A percentile compares a stretch with the other conserved stretches of the same genome.
Evolutionary conservation across 2,888 invertebrate genomes (phyloP).

Genomic region (Meloe dianella): DNA sequence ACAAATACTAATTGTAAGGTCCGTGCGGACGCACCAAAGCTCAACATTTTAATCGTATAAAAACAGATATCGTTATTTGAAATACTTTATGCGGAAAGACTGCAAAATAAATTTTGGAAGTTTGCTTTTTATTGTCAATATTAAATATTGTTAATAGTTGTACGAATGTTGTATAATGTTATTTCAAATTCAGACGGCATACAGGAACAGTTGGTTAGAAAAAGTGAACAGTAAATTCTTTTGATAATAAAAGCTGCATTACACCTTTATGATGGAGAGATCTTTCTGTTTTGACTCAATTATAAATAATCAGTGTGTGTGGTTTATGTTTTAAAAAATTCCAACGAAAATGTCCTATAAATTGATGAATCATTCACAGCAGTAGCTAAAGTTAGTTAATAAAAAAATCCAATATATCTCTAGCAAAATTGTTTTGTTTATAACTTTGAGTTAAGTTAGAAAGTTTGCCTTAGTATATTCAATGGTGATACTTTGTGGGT

Average conservation of each 20-base stretch:
- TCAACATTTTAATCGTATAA: conserved; percentile 45
- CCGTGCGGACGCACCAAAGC: conserved; percentile 40
- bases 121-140: conserved; percentile 6
- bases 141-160: conserved; percentile 35
- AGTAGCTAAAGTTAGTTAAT: background rate
- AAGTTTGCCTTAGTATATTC: conserved; percentile 6
- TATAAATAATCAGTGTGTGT: conserved; percentile 22
- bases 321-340: background rate
- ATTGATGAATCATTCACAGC: background rate
- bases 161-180: conserved; percentile 36
- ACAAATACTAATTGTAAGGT: conserved; percentile 48
- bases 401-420: background rate
- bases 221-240: conserved; percentile 42
- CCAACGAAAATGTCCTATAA: background rate
- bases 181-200: conserved; percentile 43
- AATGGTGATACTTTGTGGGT: conserved; percentile 8
- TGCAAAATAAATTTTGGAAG: conserved; percentile 18
- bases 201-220: conserved; percentile 33
- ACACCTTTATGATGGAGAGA: conserved; percentile 31
- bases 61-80: conserved; percentile 36
- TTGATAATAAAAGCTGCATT: conserved; percentile 38
- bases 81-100: conserved; percentile 25
- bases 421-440: conserved; percentile 2
- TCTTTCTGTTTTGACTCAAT: conserved; percentile 32
- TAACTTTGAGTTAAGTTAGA: conserved; percentile 1